A percentile compares a stretch with the other conserved stretches of the same genome.
Evolutionary conservation across 1,140 invertebrate species (phyloP).

Genomic region (Microvelia longipes): DNA sequence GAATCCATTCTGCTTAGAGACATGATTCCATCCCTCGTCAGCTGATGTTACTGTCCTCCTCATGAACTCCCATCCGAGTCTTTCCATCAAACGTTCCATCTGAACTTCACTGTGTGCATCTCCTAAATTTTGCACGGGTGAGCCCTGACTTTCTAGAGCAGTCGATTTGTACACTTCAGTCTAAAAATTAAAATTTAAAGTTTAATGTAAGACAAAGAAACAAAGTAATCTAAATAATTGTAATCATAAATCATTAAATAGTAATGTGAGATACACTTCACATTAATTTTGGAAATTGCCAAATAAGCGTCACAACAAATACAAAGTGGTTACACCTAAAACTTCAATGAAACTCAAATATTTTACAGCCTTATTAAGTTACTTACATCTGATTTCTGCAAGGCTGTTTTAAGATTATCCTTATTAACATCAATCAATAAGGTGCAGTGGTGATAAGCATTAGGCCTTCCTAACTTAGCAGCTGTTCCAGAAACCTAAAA

Average conservation of each 20-base stretch:
- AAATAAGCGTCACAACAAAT: too few relatives aligned
- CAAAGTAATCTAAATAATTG: too few relatives aligned
- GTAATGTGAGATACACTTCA: too few relatives aligned
- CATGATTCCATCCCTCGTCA: constrained; percentile 48
- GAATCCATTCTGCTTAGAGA: constrained; percentile 57
- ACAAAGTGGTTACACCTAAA: too few relatives aligned
- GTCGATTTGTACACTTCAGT: constrained; percentile 51
- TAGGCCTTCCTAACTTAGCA: constrained; percentile 65
- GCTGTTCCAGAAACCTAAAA: constrained; percentile 76
- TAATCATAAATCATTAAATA: too few relatives aligned
- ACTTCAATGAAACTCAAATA: too few relatives aligned
- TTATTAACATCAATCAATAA: constrained; percentile 72
- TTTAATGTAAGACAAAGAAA: too few relatives aligned
- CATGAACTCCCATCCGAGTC: constrained; percentile 68
- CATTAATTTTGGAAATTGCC: too few relatives aligned
- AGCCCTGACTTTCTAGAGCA: constrained; percentile 63
- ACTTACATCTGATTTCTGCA: not conserved
- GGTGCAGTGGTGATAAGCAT: constrained; percentile 90
- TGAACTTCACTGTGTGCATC: constrained; percentile 53
- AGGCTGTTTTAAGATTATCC: constrained; percentile 42
- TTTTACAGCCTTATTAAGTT: too few relatives aligned
- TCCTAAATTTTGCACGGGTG: constrained; percentile 49
- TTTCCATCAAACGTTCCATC: constrained; percentile 48
- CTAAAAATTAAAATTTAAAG: constrained; percentile 5
- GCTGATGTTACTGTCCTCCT: constrained; percentile 44